Percentiles rank a stretch among this genome's conserved stretches.
These are phyloP conservation scores for Mizuhopecten yessoensis DNA, from an alignment of 1,140 invertebrate genomes.

Conservation along the genomic window DNA sequence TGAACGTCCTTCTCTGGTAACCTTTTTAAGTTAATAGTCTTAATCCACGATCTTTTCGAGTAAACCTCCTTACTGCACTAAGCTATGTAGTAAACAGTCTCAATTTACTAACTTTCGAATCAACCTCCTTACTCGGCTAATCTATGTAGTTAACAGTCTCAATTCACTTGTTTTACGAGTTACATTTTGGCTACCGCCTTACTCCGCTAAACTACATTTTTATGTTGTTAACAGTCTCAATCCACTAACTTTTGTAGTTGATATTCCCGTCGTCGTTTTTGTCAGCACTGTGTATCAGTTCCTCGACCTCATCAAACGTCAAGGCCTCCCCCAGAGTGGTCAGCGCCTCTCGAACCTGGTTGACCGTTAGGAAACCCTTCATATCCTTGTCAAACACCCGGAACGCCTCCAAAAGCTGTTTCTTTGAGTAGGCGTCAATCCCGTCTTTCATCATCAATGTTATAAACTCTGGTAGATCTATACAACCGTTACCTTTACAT, in stretches of 20 bases:
- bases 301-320: conserved; percentile 94
- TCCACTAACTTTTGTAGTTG: conserved; percentile 63
- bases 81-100: no score
- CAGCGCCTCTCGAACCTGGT: conserved; percentile 88
- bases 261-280: conserved; percentile 66
- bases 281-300: conserved; percentile 90
- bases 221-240: no score
- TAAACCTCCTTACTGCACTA: no score
- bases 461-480: conserved; percentile 97
- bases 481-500: conserved; percentile 98
- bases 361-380: conserved; percentile 88
- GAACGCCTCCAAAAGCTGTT: conserved; percentile 99
- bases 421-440: conserved; percentile 99
- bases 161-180: no score
- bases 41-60: no score
- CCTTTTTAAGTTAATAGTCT: no score
- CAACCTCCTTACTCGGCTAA: no score
- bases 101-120: no score
- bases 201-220: no score
- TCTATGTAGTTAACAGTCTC: no score
- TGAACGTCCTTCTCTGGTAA: conserved; percentile 19
- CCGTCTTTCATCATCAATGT: conserved; percentile 99
- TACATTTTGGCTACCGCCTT: no score
- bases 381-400: conserved; percentile 98
- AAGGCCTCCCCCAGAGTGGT: conserved; percentile 95